Base-by-base conservation (phyloP, 2,113 vertebrate genomes). In the Callithrix jacchus region DNA sequence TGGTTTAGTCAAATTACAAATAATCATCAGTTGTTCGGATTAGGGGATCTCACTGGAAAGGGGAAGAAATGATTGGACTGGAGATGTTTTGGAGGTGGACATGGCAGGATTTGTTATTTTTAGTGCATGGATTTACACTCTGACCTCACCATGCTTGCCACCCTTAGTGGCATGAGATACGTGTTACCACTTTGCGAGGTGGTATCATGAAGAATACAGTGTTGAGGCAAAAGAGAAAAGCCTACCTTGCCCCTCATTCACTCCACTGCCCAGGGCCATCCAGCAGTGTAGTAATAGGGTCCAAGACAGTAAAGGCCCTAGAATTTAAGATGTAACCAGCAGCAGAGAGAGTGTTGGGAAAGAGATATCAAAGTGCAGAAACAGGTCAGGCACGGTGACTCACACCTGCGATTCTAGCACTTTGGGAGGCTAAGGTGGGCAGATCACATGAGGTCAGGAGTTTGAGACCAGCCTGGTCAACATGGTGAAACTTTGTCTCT, bases 141-240 rank as follows among this genome's bases (percentile, higher is more conserved):
- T 81, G 21, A 21, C 32, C 27, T 73, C 47, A 6, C 2, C 30
- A 45, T 2, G 8, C 3, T 8, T 13, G 45, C 25, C 32, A 16
- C 18, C 10, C 11, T 82, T 27, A 17, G n/a, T 20, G 35, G 13
- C 23, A 13, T 88, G 9, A 64, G 40, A 32, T 27, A 5, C 0
- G 1, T 10, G 1, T 7, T 8, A 4, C 5, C 27, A 2, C 32
- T 42, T 42, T 86, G n/a, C 3, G 1, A 20, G 25, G 17, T 35
- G 74, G 4, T 17, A 3, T 35, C 25, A 8, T 3, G 23, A 10
- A 5, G 4, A 40, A 77, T 3, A 23, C 7, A 27, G 18, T 21
- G 4, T 25, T 16, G n/a, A 66, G 6, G 6, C 4, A 9, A n/a
- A 8, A 70, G 6, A 52, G 13, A 2, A 40, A n/a, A 81, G 0